These are phyloP conservation scores for Apamea sordens DNA, from an alignment of 2,888 invertebrate species.

Conservation along the genomic window DNA sequence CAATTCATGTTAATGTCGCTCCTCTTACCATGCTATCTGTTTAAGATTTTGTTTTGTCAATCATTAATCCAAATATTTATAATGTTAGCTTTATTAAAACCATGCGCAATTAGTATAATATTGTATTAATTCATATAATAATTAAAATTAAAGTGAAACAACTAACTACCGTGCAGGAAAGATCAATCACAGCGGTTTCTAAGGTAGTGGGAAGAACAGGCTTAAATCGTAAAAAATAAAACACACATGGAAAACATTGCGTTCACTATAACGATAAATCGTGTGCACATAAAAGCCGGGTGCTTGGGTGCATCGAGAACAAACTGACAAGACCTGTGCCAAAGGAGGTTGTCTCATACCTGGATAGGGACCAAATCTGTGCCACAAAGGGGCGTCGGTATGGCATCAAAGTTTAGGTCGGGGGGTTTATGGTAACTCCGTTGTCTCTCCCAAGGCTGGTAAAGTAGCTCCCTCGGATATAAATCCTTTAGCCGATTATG, in stretches of 20 bases:
- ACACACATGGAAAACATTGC: constrained; percentile 77
- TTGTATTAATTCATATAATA: constrained; percentile 56
- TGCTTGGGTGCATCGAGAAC: constrained; percentile 84
- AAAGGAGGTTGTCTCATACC: constrained; percentile 87
- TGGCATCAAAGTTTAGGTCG: constrained; percentile 89
- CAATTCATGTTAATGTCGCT: constrained; percentile 50
- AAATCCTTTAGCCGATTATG: constrained; percentile 89
- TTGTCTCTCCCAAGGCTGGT: constrained; percentile 93
- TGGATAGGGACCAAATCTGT: constrained; percentile 89
- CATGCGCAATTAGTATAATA: constrained; percentile 68
- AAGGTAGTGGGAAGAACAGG: constrained; percentile 48
- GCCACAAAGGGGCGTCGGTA: constrained; percentile 87
- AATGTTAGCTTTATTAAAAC: constrained; percentile 63
- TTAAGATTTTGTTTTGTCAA: constrained; percentile 66
- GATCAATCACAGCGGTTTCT: constrained; percentile 60
- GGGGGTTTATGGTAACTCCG: constrained; percentile 91
- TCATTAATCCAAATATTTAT: constrained; percentile 47
- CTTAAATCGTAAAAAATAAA: constrained; percentile 60
- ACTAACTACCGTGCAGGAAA: constrained; percentile 82
- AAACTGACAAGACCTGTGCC: constrained; percentile 82
- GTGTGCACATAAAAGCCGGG: constrained; percentile 87
- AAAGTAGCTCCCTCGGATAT: constrained; percentile 90
- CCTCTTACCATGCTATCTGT: constrained; percentile 68
- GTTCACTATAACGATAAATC: constrained; percentile 73
- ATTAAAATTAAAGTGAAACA: constrained; percentile 50